Conservation (phyloP, 2,113 vertebrate genomes). For the Prionailurus bengalensis region DNA sequence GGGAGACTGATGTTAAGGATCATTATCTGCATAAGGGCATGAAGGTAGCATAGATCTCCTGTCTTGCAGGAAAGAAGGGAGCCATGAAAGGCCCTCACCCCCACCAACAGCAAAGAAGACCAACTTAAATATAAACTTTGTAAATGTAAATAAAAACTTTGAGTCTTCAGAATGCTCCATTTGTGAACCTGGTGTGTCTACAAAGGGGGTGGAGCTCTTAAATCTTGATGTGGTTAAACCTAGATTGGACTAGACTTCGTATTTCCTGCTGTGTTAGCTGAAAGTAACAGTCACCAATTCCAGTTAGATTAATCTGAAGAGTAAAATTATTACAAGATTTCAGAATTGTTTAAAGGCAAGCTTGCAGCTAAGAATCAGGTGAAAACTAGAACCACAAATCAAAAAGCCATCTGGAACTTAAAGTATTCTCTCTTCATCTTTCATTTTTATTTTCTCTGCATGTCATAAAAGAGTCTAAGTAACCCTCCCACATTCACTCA, state of each 20-base stretch:
- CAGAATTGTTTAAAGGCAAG: conserved; percentile 47
- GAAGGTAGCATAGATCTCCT: background rate
- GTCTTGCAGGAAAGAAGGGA: background rate
- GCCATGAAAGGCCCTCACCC: rapidly evolving
- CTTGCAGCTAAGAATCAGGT: background rate
- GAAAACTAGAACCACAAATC: conserved; percentile 4
- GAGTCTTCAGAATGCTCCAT: background rate
- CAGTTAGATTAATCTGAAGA: conserved; percentile 6
- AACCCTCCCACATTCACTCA: background rate
- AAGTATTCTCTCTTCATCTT: background rate
- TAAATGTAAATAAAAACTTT: background rate
- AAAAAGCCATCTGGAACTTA: conserved; percentile 38
- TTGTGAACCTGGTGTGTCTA: background rate
- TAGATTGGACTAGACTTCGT: background rate
- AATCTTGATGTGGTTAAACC: conserved; percentile 33
- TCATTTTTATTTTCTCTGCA: conserved; percentile 46
- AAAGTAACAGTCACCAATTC: conserved; percentile 30
- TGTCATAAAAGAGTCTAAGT: background rate
- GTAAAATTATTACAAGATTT: conserved; percentile 14
- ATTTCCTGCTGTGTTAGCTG: conserved; percentile 35
- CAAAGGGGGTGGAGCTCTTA: background rate
- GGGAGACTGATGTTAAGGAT: background rate
- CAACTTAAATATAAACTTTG: background rate
- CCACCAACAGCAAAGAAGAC: background rate
- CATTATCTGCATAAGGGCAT: background rate